Base-by-base conservation (phyloP, 2,888 invertebrate species). In the Cephus rjabovi region DNA sequence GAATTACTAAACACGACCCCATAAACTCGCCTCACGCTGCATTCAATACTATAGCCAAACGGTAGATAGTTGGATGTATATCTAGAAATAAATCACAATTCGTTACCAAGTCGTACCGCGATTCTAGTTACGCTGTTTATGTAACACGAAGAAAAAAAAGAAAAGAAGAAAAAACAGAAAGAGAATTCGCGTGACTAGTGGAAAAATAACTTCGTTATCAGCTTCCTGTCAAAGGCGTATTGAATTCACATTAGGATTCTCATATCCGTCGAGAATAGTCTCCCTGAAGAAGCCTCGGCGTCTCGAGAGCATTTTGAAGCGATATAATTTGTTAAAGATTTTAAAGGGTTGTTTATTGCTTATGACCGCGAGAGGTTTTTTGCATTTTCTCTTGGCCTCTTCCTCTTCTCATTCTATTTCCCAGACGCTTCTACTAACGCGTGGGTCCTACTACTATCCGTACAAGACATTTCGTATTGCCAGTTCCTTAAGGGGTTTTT, bases 21-120 rank as follows among this genome's bases (percentile, higher is more conserved):
- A 23, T 56, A 56, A 82, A 81, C 82, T 79, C 82, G 81, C 79
- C 82, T 83, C 81, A 77, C 80, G 84, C 82, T 84, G 84, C 82
- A 83, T 83, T 86, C 80, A 82, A 84, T 81, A 80, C 85, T 83
- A 83, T 80, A 83, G 83, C 84, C 84, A 80, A 83, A 83, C 85
- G 86, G 83, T 87, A 86, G 86, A 86, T 87, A 86, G 84, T 87
- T 87, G 23, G 84, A 87, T 88, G 88, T 87, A 88, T 87, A 87
- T 88, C 87, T 88, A 89, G 86, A 87, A 89, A 89, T 87, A 89
- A 88, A 85, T 84, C 83, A 81, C 87, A 88, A 86, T 89, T 89
- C 87, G 86, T 89, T 89, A 88, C 86, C 84, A 87, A 88, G 84
- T 85, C 82, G 56, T 56, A 9, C 9, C 56, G 56, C 56, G 56